Evolutionary conservation across 2,113 vertebrate species (phyloP).

Genomic region (Nestor notabilis): DNA sequence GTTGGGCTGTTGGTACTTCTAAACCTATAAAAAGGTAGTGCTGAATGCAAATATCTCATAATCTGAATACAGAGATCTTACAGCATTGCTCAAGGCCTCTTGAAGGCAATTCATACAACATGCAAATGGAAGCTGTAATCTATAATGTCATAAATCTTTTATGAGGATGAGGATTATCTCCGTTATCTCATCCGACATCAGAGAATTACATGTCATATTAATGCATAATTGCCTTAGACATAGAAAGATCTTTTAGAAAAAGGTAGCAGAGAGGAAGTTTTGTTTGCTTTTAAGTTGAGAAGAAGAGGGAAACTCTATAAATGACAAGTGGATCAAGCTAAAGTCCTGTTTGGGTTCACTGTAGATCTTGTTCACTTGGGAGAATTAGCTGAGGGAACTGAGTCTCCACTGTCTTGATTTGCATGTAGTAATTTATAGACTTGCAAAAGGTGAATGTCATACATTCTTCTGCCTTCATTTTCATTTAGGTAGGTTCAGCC

Average conservation of each 20-base stretch:
- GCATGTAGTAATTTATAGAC: background rate
- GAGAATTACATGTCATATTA: constrained; percentile 56
- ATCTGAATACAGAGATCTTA: constrained; percentile 25
- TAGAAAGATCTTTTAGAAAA: background rate
- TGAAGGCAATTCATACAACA: constrained; percentile 4
- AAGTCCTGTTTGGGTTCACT: background rate
- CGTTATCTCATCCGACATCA: constrained; percentile 54
- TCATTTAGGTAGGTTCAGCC: background rate
- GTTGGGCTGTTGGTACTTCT: background rate
- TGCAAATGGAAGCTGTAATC: constrained; percentile 3
- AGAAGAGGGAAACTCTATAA: background rate
- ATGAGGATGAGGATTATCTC: constrained; percentile 57
- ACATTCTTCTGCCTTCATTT: background rate
- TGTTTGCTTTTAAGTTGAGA: background rate
- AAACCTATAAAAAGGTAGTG: background rate
- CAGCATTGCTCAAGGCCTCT: constrained; percentile 21
- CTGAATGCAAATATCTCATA: background rate
- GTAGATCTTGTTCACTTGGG: background rate
- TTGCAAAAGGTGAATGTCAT: background rate
- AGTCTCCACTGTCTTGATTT: background rate
- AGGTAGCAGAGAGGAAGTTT: background rate
- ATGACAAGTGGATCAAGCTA: background rate
- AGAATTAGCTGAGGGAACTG: background rate
- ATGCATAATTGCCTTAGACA: constrained; percentile 47
- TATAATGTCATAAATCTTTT: constrained; percentile 51